Evolutionary conservation across 2,113 vertebrate species (phyloP).

Genomic region (Dromas ardeola): DNA sequence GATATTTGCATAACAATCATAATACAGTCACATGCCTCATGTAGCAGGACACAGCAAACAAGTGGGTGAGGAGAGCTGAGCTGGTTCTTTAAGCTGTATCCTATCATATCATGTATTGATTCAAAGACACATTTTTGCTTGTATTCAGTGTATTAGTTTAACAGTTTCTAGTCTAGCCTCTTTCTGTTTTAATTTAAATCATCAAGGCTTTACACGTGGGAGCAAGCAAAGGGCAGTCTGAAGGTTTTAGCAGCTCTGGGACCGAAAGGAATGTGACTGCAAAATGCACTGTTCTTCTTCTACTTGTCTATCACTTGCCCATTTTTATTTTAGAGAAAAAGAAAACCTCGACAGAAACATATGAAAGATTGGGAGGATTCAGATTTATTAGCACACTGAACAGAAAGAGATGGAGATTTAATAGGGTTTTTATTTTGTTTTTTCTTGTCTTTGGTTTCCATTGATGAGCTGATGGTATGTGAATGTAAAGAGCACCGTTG

Average conservation of each 20-base stretch:
- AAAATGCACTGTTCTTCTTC: neutral
- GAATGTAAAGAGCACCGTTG: neutral
- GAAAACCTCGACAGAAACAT: neutral
- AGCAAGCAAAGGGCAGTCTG: constrained; percentile 25
- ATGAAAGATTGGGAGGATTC: neutral
- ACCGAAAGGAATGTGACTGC: constrained; percentile 38
- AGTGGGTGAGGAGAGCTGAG: neutral
- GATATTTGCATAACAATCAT: neutral
- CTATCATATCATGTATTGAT: neutral
- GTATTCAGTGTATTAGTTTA: constrained; percentile 27
- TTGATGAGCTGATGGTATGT: neutral
- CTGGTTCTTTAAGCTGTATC: neutral
- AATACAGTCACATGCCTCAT: neutral
- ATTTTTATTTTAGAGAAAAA: constrained; percentile 3
- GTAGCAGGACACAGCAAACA: neutral
- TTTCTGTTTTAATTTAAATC: constrained; percentile 39
- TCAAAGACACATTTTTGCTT: neutral
- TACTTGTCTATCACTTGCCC: neutral
- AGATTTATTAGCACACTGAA: neutral
- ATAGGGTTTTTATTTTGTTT: neutral
- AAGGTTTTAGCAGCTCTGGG: constrained; percentile 41
- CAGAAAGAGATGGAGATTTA: neutral
- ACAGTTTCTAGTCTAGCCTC: neutral
- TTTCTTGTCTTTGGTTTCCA: neutral
- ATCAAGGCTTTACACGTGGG: neutral